Base-by-base conservation (phyloP, 1,140 invertebrate species). In the Philaenus spumarius region DNA sequence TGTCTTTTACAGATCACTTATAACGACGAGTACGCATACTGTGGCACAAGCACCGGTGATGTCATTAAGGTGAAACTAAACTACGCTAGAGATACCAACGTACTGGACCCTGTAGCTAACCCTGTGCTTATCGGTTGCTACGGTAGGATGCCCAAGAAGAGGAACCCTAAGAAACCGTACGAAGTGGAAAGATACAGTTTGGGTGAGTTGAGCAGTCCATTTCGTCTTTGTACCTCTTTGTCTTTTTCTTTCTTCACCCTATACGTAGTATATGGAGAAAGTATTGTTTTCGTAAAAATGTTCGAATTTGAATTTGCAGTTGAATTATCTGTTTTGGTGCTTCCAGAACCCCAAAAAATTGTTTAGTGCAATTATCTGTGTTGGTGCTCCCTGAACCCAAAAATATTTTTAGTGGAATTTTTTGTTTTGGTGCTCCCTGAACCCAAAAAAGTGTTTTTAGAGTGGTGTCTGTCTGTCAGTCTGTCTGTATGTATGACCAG, bases 41-140 rank as follows among this genome's bases (percentile, higher is more conserved):
- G 91, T 67, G 93, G 93, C 12, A 95, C 92, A 17, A 83, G 84
- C 66, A 90, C 86, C 15, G 87, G 84, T 2, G 84, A 87, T 66
- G 77, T 87, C 9, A 67, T 84, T 23, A 78, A 77, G 68, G 69
- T 76, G 23, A 79, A 75, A 57, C 74, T 89, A 11, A 87, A 87
- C 64, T 86, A 80, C 62, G 78, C 80, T 45, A 63, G 75, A 15
- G 80, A 88, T 66, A 64, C 75, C 0, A 72, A 77, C 14, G 68
- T 74, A 53, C 67, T 73, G 7, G 78, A 77, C 30, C 75, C 78
- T 2, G 63, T 72, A 0, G 73, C 78, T 62, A 71, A 76, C 5
- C 84, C 85, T 0, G 68, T 80, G 1, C 77, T 90, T 62, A 66
- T 87, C 12, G 86, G 85, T 0, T 89, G 86, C 61, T 84, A 82